Percentiles rank a stretch among this genome's conserved stretches.
These are phyloP conservation scores for Ferrisia virgata DNA, from an alignment of 2,888 invertebrate genomes.

Conservation along the genomic window DNA sequence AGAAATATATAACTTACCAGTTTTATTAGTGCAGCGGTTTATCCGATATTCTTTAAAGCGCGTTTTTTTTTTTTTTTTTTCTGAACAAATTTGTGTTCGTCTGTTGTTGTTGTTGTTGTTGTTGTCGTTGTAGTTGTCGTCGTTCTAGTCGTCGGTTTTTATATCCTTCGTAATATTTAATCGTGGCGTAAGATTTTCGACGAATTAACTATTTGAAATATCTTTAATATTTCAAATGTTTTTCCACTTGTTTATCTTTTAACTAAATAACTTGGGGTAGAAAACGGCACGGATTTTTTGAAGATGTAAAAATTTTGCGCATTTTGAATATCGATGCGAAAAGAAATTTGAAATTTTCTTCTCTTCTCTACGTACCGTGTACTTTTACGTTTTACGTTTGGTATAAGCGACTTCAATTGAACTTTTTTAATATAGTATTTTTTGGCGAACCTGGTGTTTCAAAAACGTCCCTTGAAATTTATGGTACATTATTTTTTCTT, in stretches of 20 bases:
- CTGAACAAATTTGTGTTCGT: background rate
- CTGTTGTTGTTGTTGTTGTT: background rate
- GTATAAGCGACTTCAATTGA: background rate
- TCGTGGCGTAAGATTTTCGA: background rate
- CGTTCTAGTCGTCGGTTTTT: background rate
- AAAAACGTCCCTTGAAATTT: too few relatives aligned
- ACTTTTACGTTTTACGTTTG: background rate
- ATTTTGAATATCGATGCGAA: background rate
- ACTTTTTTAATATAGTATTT: background rate
- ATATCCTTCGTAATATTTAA: background rate
- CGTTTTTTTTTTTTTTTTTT: background rate
- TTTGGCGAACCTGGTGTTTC: too few relatives aligned
- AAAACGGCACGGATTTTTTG: background rate
- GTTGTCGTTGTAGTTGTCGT: background rate
- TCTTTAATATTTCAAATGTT: background rate
- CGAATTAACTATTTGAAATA: background rate
- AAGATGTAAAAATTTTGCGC: background rate
- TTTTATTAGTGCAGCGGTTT: constrained; percentile 6
- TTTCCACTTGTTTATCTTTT: background rate
- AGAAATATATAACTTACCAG: constrained; percentile 31
- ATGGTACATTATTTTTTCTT: too few relatives aligned
- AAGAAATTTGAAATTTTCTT: background rate
- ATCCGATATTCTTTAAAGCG: background rate
- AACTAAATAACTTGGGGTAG: background rate
- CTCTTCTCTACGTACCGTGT: background rate